Conservation (phyloP, 2,113 vertebrate species). For the Arenaria interpres region DNA sequence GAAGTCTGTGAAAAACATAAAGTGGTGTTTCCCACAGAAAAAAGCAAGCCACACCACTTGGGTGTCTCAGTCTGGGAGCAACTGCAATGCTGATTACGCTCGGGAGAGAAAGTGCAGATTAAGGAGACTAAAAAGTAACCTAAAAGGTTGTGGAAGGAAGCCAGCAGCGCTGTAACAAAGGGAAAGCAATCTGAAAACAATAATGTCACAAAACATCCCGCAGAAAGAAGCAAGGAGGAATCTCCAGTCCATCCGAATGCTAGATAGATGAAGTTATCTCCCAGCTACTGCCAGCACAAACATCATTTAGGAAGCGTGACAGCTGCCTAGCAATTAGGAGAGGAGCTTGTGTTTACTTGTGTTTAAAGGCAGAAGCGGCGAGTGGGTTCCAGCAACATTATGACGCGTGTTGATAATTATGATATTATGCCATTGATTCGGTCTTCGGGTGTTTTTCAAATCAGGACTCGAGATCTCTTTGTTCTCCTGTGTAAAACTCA, state of each 20-base stretch:
- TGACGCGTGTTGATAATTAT: neutral
- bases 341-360: neutral
- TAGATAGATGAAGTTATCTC: neutral
- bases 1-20: neutral
- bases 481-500: constrained; percentile 1
- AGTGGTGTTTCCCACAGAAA: neutral
- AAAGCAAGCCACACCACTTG: neutral
- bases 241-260: constrained; percentile 4
- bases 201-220: constrained; percentile 18
- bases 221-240: constrained; percentile 31
- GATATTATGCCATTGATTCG: neutral
- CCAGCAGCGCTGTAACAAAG: constrained; percentile 21
- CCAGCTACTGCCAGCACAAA: constrained; percentile 19
- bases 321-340: neutral
- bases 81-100: neutral
- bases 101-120: neutral
- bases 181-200: neutral
- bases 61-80: neutral
- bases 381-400: neutral
- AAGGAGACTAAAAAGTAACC: neutral
- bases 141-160: constrained; percentile 13
- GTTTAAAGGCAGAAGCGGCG: neutral
- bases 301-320: neutral
- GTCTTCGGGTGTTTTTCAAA: constrained; percentile 46
- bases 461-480: constrained; percentile 32